These are phyloP conservation scores for Mustela nigripes DNA, from an alignment of 2,113 vertebrate genomes.

Conservation along the genomic window DNA sequence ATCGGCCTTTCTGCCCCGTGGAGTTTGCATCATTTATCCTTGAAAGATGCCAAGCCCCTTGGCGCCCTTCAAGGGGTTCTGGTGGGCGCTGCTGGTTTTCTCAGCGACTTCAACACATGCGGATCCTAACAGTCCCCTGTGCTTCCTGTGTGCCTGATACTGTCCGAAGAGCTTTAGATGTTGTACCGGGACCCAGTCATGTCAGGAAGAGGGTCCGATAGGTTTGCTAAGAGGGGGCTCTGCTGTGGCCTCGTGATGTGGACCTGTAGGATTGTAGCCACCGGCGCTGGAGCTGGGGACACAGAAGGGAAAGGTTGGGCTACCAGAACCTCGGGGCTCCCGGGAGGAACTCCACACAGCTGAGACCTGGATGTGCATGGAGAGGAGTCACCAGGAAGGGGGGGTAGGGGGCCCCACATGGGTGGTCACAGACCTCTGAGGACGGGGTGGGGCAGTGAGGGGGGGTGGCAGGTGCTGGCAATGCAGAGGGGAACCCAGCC, in stretches of 20 bases:
- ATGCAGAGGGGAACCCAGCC: not conserved
- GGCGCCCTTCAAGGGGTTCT: not conserved
- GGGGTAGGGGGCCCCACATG: no score
- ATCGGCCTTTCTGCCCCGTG: rapidly evolving
- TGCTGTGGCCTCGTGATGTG: no score
- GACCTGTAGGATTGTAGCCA: not conserved
- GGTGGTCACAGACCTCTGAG: not conserved
- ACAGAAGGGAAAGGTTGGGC: not conserved
- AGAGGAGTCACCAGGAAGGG: not conserved
- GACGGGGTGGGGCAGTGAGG: not conserved
- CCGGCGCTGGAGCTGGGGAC: not conserved
- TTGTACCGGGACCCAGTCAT: not conserved
- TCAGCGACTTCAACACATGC: not conserved
- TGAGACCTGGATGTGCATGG: not conserved
- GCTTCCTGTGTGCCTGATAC: not conserved
- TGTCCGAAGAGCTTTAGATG: not conserved
- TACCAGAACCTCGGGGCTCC: not conserved
- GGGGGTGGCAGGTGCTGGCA: not conserved
- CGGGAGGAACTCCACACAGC: not conserved
- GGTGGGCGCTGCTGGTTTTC: not conserved
- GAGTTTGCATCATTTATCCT: rapidly evolving
- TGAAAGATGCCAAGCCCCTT: rapidly evolving
- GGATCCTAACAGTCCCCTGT: not conserved
- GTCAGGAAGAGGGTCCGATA: not conserved
- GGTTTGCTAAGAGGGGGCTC: not conserved